Conservation (phyloP, 1,140 invertebrate species). For the Cataglyphis hispanica region DNA sequence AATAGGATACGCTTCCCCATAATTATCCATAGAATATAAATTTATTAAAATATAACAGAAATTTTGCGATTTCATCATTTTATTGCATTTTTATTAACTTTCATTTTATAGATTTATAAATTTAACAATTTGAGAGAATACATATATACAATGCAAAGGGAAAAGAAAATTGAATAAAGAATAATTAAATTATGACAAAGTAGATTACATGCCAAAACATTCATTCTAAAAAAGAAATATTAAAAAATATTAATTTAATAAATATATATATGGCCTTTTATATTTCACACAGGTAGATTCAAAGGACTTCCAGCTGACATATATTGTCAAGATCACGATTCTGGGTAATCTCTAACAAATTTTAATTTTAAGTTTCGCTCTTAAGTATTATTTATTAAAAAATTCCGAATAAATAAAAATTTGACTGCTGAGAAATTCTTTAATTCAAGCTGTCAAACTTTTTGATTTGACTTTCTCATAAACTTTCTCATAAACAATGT, state of each 20-base stretch:
- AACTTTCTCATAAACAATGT: too few relatives aligned
- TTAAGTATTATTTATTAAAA: too few relatives aligned
- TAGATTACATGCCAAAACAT: background rate
- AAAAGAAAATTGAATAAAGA: background rate
- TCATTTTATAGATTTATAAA: background rate
- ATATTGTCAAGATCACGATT: background rate
- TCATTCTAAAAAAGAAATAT: background rate
- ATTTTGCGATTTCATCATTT: background rate
- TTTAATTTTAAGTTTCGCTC: too few relatives aligned
- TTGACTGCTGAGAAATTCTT: too few relatives aligned
- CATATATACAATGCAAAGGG: background rate
- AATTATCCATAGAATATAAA: slow-evolving; percentile 26
- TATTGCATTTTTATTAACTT: background rate
- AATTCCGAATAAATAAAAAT: too few relatives aligned
- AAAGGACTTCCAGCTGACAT: too few relatives aligned
- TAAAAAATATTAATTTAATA: background rate
- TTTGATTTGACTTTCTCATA: too few relatives aligned
- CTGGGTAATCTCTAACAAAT: too few relatives aligned
- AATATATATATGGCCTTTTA: background rate
- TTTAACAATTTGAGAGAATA: background rate
- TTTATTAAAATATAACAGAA: slow-evolving; percentile 32
- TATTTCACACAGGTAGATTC: background rate
- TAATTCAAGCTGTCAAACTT: too few relatives aligned
- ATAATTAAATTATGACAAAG: background rate
- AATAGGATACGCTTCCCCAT: background rate